phyloP scores from a whole-genome alignment of 2,797 vertebrate genomes.

The Pseudomugil tenellus region DNA sequence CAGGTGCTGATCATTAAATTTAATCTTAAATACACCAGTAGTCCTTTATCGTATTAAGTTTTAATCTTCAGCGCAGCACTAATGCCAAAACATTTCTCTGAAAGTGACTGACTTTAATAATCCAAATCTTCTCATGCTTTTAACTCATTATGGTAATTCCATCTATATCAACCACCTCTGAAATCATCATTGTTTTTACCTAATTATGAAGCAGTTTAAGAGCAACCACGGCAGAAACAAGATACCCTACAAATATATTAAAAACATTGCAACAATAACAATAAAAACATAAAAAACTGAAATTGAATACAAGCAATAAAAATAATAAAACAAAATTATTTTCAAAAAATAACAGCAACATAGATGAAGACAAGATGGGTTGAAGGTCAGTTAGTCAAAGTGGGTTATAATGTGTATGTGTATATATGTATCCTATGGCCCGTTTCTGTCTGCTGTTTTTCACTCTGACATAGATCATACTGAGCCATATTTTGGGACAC shows the following conservation, averaged over 20 bases:
- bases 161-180: neutral
- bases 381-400: neutral
- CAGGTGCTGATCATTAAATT: no score
- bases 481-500: no score
- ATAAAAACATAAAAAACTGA: no score
- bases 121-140: neutral
- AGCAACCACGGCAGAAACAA: neutral
- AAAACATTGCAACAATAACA: no score
- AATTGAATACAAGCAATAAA: no score
- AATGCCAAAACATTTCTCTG: neutral
- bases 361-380: neutral
- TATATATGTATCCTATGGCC: no score
- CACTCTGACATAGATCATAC: no score
- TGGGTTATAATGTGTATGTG: no score
- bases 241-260: neutral
- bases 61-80: neutral
- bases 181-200: no score
- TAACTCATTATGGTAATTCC: neutral
- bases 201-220: neutral
- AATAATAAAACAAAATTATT: neutral
- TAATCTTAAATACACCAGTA: no score
- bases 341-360: neutral
- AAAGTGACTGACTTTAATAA: neutral
- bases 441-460: no score
- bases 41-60: no score